Evolutionary conservation across 2,113 vertebrate species (phyloP).

Genomic region (Xiphorhynchus elegans): DNA sequence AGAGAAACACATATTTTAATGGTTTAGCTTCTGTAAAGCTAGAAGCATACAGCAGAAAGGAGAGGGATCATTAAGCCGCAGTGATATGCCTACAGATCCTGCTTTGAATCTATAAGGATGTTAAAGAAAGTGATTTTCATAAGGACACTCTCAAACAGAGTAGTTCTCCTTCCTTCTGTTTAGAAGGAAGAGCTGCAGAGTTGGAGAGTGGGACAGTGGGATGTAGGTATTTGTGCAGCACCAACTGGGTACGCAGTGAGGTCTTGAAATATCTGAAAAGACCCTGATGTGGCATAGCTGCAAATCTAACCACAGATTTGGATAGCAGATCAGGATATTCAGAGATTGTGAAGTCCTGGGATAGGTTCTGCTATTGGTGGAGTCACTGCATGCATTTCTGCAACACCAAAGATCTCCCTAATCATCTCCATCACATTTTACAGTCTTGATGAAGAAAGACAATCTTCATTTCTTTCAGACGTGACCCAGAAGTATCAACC

Average conservation of each 20-base stretch:
- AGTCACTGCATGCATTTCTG: neutral
- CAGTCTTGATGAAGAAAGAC: neutral
- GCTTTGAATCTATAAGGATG: neutral
- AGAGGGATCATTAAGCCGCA: neutral
- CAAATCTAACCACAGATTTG: neutral
- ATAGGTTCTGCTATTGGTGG: neutral
- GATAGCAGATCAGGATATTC: neutral
- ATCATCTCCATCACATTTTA: neutral
- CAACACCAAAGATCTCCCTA: neutral
- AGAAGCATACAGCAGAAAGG: neutral
- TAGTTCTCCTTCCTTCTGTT: neutral
- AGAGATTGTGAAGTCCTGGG: neutral
- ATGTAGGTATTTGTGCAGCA: neutral
- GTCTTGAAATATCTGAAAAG: neutral
- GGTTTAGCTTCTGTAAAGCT: neutral
- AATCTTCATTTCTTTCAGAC: neutral
- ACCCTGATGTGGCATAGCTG: neutral
- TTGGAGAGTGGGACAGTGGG: fast-evolving
- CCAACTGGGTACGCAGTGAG: fast-evolving
- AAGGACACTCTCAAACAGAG: neutral
- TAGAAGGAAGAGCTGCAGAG: neutral
- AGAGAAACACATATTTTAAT: constrained; percentile 41
- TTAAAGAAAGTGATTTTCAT: neutral
- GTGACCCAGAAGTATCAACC: neutral
- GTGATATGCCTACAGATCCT: neutral